A percentile compares a stretch with the other conserved stretches of the same genome.
These are phyloP conservation scores for Baryphthengus martii DNA, from an alignment of 2,113 vertebrate genomes.

Conservation along the genomic window DNA sequence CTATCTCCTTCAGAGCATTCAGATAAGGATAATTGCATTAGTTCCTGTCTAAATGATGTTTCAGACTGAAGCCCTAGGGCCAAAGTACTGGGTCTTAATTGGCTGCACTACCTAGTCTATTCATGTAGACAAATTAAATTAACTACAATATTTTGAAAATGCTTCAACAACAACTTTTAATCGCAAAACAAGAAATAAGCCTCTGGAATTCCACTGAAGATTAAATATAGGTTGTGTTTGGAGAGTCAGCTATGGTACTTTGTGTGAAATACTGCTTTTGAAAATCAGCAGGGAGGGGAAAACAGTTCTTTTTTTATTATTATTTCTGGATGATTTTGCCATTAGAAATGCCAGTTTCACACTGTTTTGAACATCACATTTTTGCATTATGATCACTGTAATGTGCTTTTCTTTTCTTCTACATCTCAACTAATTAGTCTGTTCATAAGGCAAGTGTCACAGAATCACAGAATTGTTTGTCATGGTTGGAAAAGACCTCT, in stretches of 20 bases:
- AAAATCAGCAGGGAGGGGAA: not conserved
- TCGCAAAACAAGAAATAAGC: not conserved
- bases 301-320: not conserved
- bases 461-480: too few species aligned
- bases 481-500: too few species aligned
- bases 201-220: not conserved
- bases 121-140: slow-evolving; percentile 61
- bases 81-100: slow-evolving; percentile 34
- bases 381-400: slow-evolving; percentile 7
- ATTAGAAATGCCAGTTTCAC: not conserved
- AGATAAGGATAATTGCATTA: slow-evolving; percentile 71
- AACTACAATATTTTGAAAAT: slow-evolving; percentile 56
- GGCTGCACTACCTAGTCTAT: not conserved
- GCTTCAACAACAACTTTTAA: slow-evolving; percentile 24
- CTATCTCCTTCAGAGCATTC: slow-evolving; percentile 50
- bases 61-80: slow-evolving; percentile 19
- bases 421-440: not conserved
- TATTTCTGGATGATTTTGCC: not conserved
- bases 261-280: not conserved
- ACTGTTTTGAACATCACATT: not conserved
- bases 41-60: slow-evolving; percentile 46
- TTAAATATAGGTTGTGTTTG: not conserved
- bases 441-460: not conserved
- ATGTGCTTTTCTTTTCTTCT: slow-evolving; percentile 21
- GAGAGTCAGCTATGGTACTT: not conserved